phyloP scores from a whole-genome alignment of 2,888 invertebrate species.

The Neoascia interrupta region DNA sequence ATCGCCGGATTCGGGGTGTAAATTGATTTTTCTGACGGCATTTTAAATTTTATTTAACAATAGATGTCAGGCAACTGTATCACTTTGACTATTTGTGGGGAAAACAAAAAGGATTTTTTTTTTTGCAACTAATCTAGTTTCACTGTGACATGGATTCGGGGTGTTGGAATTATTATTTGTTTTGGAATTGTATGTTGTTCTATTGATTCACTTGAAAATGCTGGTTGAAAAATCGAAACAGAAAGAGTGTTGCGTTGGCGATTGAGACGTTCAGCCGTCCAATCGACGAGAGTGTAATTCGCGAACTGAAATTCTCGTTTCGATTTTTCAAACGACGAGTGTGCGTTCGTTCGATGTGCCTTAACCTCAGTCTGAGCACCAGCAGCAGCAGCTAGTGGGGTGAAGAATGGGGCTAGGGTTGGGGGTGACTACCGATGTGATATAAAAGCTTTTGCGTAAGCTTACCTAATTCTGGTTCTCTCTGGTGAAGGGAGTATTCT shows the following conservation, averaged over 20 bases:
- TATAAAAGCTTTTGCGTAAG: constrained; percentile 13
- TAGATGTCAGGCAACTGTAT: constrained; percentile 13
- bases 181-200: neutral
- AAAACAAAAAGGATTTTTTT: neutral
- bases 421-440: neutral
- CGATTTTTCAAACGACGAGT: constrained; percentile 33
- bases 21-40: constrained; percentile 82
- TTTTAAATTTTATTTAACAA: constrained; percentile 72
- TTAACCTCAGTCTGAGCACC: constrained; percentile 2
- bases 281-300: constrained; percentile 49
- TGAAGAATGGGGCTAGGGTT: neutral
- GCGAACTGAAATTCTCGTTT: constrained; percentile 56
- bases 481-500: neutral
- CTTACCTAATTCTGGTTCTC: neutral
- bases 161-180: too few species aligned
- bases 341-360: constrained; percentile 1
- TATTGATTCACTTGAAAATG: constrained; percentile 27
- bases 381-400: neutral
- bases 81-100: constrained; percentile 17
- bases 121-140: too few species aligned
- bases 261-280: constrained; percentile 45
- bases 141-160: constrained; percentile 44
- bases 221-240: neutral
- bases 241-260: neutral
- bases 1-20: constrained; percentile 83